Evolutionary conservation across 35 echinoderm and acorn worm genomes (phyloP).

Genomic region (Patiria miniata): DNA sequence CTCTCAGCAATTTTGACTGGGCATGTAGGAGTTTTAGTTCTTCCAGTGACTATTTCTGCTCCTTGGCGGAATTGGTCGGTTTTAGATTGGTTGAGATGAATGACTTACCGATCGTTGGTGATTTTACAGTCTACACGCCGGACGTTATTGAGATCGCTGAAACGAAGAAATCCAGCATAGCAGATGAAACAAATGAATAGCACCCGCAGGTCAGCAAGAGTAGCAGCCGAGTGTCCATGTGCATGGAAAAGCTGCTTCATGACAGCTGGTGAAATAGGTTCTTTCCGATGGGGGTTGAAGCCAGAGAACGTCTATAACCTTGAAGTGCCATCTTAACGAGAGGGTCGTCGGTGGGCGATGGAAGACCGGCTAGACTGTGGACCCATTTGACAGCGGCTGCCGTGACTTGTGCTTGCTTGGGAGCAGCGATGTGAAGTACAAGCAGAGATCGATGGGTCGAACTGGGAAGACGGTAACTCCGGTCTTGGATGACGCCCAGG

Average conservation of each 20-base stretch:
- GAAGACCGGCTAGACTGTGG: conserved; percentile 28
- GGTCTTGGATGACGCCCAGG: conserved; percentile 29
- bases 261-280: not conserved
- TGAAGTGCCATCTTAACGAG: conserved; percentile 13
- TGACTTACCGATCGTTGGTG: not conserved
- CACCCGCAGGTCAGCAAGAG: not conserved
- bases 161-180: conserved; percentile 20
- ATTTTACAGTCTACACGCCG: not conserved
- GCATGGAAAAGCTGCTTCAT: not conserved
- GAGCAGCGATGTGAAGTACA: not conserved
- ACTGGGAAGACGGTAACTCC: not conserved
- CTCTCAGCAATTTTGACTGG: not conserved
- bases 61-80: not conserved
- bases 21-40: not conserved
- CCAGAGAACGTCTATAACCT: not conserved
- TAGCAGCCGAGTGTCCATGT: not conserved
- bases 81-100: not conserved
- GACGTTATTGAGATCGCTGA: not conserved
- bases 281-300: not conserved
- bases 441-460: not conserved
- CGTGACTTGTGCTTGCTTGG: not conserved
- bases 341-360: conserved; percentile 27
- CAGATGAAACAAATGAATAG: not conserved
- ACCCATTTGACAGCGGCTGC: conserved; percentile 27
- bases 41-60: not conserved